Evolutionary conservation across 2,113 vertebrate species (phyloP).

Genomic region (Microcebus lehilahytsara): DNA sequence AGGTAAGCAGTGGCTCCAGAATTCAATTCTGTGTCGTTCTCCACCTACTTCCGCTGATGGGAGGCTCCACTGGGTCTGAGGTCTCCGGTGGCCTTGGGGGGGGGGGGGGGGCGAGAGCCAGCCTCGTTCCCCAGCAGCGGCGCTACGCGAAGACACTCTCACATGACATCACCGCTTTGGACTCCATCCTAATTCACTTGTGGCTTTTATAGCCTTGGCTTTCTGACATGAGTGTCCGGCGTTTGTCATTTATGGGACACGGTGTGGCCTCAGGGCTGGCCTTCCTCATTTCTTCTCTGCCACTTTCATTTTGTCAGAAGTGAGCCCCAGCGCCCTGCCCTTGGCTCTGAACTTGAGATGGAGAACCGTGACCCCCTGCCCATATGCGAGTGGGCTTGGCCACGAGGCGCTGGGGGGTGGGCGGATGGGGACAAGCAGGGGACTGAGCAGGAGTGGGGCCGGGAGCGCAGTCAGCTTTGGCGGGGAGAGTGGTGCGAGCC

Average conservation of each 20-base stretch:
- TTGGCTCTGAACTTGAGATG: not conserved
- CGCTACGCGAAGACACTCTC: not conserved
- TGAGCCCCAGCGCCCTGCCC: not conserved
- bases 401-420: not conserved
- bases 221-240: not conserved
- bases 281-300: conserved; percentile 3
- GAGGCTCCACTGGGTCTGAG: not conserved
- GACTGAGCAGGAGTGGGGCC: not conserved
- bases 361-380: not conserved
- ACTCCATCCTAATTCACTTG: conserved; percentile 58
- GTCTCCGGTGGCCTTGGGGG: not conserved
- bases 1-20: not conserved
- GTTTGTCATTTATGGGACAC: conserved; percentile 41
- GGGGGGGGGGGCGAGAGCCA: no score
- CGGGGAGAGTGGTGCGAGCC: not conserved
- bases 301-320: not conserved
- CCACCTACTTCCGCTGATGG: not conserved
- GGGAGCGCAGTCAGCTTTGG: not conserved
- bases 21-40: not conserved
- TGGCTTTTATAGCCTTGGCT: conserved; percentile 59
- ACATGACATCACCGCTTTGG: conserved; percentile 57
- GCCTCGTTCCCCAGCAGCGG: not conserved
- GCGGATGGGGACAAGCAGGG: not conserved
- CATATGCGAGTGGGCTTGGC: not conserved
- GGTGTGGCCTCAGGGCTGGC: not conserved